Evolutionary conservation across 2,888 invertebrate species (phyloP), one percentile per base, ranked within the genome.

Genomic region (Acrobasis consociella): DNA sequence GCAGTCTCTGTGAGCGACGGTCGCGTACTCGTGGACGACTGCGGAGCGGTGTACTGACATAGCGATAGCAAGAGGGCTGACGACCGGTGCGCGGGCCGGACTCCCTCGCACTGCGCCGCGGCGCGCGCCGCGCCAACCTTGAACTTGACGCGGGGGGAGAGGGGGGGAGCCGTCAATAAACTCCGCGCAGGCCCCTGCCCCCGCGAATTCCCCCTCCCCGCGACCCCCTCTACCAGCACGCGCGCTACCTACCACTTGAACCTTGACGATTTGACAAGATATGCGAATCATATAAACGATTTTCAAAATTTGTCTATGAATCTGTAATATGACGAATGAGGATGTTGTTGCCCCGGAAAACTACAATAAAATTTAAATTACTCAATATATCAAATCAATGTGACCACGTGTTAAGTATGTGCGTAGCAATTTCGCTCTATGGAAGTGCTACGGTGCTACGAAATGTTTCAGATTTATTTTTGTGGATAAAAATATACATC

Each of bases 51-150:
- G 79, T 74, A 79, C 80, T 85, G 80, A 84, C 90, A 90, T 90
- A 87, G 86, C 89, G 86, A 76, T 83, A 81, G 78, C 76, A 77
- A 77, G 86, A 85, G 91, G 90, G 91, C 91, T 91, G 89, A 92
- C 93, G 91, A 92, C 93, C 92, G 89, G 87, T 87, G 87, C 88
- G 91, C 92, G 89, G 88, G 89, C 89, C 92, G 91, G 89, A 91
- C 90, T 92, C 92, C 92, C 92, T 92, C 89, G 93, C 93, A 93
- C 93, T 91, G 91, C 87, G 88, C 89, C 83, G 86, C 89, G 86
- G 86, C 93, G 92, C 93, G 93, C 89, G 93, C 93, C 92, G 90
- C 86, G 92, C 93, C 91, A 91, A 91, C 93, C 93, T 93, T 93
- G 93, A 93, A 93, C 93, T 93, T 93, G 92, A 90, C 80, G 88